Percentiles rank a stretch among this genome's conserved stretches.
phyloP scores from a whole-genome alignment of 2,888 invertebrate genomes.

The Mystacides longicornis region DNA sequence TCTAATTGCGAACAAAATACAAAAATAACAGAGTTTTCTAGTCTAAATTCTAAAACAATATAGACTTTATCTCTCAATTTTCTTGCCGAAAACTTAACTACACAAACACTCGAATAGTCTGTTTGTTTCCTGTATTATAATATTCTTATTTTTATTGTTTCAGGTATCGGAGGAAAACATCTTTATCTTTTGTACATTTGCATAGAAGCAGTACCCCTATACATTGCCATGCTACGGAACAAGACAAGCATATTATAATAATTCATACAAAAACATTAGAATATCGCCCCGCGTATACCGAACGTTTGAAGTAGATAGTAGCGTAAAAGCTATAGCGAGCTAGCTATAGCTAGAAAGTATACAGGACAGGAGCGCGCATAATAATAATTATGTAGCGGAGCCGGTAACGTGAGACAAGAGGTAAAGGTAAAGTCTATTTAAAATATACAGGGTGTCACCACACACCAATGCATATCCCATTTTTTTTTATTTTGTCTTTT shows the following conservation, averaged over 20 bases:
- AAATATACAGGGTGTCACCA: not conserved
- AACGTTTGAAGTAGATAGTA: no score
- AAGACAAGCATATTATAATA: not conserved
- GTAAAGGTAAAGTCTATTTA: not conserved
- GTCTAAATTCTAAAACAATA: no score
- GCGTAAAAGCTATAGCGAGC: no score
- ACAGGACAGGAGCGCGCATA: no score
- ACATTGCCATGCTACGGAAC: not conserved
- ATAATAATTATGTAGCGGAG: no score
- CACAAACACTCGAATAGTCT: not conserved
- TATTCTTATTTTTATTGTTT: not conserved
- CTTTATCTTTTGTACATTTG: not conserved
- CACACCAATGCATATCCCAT: no score
- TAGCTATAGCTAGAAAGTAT: no score
- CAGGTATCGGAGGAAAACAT: conserved; percentile 10
- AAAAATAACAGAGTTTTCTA: no score
- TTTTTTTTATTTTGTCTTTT: not conserved
- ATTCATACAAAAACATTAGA: not conserved
- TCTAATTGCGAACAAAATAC: no score
- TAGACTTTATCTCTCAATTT: no score
- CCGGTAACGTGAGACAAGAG: conserved; percentile 5
- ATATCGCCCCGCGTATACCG: no score
- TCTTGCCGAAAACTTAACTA: not conserved
- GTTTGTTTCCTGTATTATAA: not conserved
- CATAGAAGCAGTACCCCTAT: not conserved